phyloP scores from a whole-genome alignment of 2,888 invertebrate genomes.

The Antheraea assamensis region DNA sequence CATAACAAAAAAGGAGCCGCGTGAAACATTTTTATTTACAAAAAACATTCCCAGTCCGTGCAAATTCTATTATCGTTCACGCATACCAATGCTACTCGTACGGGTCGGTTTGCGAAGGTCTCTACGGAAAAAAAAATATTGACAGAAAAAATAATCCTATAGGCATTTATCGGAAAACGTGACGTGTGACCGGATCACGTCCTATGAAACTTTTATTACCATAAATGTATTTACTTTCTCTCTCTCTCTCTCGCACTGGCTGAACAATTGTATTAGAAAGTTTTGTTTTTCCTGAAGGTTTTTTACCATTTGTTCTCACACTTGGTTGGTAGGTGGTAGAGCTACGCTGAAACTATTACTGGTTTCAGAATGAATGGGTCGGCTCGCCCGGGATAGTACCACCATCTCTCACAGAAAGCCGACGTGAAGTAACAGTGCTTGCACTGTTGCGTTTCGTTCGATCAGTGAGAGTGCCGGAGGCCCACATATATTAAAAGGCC shows the following conservation, averaged over 20 bases:
- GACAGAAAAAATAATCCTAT: conserved; percentile 13
- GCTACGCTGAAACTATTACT: too few species aligned
- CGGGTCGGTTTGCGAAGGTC: neutral
- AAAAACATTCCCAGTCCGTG: neutral
- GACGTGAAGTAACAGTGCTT: too few species aligned
- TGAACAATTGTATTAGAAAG: neutral
- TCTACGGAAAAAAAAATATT: conserved; percentile 15
- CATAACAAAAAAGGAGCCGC: neutral
- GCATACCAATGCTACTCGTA: neutral
- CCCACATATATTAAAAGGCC: too few species aligned
- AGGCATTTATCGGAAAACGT: conserved; percentile 33
- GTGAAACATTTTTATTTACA: neutral
- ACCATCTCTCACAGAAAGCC: too few species aligned
- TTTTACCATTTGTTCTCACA: neutral
- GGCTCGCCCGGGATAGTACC: too few species aligned
- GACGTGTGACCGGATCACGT: conserved; percentile 24
- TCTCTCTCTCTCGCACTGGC: too few species aligned
- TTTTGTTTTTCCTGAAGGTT: conserved; percentile 1
- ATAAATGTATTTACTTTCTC: conserved; percentile 12
- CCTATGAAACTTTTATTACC: conserved; percentile 13
- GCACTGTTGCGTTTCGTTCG: too few species aligned
- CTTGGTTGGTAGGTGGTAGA: too few species aligned
- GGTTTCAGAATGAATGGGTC: too few species aligned
- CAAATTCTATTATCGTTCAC: conserved; percentile 5
- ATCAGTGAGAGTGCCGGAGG: too few species aligned